phyloP scores from a whole-genome alignment of 2,113 vertebrate species.

The Neopipo cinnamomea region DNA sequence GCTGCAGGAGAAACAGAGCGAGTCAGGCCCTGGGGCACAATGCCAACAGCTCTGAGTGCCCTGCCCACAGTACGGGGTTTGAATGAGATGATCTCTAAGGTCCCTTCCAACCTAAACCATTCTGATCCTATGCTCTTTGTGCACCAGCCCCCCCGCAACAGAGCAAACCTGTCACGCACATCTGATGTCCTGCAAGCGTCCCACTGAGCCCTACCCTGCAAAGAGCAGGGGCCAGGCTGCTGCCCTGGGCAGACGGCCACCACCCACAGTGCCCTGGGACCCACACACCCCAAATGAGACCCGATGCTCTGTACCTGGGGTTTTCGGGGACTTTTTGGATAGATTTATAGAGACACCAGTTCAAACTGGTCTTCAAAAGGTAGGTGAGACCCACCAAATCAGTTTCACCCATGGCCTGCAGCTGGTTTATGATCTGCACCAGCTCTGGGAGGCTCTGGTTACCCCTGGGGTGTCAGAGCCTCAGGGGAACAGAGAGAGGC shows the following conservation, averaged over 20 bases:
- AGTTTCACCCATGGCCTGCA: rapidly evolving
- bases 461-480: rapidly evolving
- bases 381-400: neutral
- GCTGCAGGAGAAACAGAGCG: slow-evolving; percentile 28
- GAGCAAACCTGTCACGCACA: neutral
- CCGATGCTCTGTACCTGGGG: neutral
- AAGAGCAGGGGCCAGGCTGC: neutral
- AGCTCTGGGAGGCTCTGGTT: neutral
- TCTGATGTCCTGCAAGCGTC: neutral
- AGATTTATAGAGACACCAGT: neutral
- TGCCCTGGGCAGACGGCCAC: neutral
- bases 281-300: neutral
- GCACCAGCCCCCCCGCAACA: neutral
- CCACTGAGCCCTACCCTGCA: rapidly evolving
- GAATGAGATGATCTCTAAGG: neutral
- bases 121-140: neutral
- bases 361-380: neutral
- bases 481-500: rapidly evolving
- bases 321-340: neutral
- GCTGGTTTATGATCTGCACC: neutral
- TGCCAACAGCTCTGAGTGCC: neutral
- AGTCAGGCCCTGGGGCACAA: neutral
- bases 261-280: neutral
- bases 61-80: neutral
- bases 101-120: neutral